Evolutionary conservation across 2,888 invertebrate species (phyloP), one percentile per base, ranked within the genome.

Genomic region (Oscheius sp.): DNA sequence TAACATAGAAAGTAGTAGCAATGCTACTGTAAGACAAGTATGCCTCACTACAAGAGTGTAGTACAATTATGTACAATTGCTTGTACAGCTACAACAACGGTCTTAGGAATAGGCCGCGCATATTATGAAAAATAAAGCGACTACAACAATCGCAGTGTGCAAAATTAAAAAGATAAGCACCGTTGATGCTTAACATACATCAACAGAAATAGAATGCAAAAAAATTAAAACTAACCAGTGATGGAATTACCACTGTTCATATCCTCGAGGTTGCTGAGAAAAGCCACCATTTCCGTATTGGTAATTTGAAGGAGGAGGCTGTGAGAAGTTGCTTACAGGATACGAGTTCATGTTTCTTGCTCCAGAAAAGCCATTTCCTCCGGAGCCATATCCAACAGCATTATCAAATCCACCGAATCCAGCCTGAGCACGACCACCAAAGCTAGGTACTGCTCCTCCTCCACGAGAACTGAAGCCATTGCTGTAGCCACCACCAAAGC

Each of bases 241-340:
- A 17, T 61, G 42, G 42, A 15, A 42, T 34, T 63, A 48, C 64
- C 64, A 64, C 33, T 29, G 34, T 3, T 42, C 64, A 48, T 33
- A 64, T 23, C 64, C 48, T 33, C 48, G 25, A n/a, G n/a, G n/a
- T 50, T 64, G 67, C 46, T 52, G 65, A 55, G 37, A 27, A 20
- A 45, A 42, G 15, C 42, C 50, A 12, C 50, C 61, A 15, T 61
- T 37, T 33, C 20, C 33, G 31, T 29, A 33, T 53, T 33, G 31
- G n/a, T n/a, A 12, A 53, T n/a, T n/a, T n/a, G 27, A 31, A 3
- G 12, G 53, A 4, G 53, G 53, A 53, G 53, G 53, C 12, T 53
- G 53, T 12, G 27, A 31, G 20, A 23, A 48, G 12, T 10, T 20
- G 23, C 20, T 48, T 5, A 29, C 29, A 52, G 52, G 42, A 42